phyloP scores from a whole-genome alignment of 2,888 invertebrate genomes.

The Neoitamus cyanurus region DNA sequence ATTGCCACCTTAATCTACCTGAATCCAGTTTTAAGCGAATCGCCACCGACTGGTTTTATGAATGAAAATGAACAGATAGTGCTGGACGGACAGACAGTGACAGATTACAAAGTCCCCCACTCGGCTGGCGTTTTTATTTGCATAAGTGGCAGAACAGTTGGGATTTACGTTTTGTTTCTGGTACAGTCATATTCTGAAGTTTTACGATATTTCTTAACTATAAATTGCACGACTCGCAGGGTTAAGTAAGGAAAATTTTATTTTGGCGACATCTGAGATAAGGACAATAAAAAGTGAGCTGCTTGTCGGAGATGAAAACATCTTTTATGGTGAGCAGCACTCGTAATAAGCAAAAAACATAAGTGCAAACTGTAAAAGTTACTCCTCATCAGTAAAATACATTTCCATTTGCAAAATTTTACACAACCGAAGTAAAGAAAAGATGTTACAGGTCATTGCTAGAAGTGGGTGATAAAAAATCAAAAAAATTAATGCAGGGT shows the following conservation, averaged over 20 bases:
- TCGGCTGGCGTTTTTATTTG: not conserved
- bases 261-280: not conserved
- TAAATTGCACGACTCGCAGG: not conserved
- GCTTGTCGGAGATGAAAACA: too few species aligned
- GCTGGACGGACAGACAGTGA: not conserved
- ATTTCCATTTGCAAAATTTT: too few species aligned
- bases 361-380: too few species aligned
- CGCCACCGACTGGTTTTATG: not conserved
- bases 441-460: too few species aligned
- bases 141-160: not conserved
- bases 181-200: not conserved
- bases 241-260: not conserved
- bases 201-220: not conserved
- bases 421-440: too few species aligned
- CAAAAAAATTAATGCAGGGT: too few species aligned
- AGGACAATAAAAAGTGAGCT: too few species aligned
- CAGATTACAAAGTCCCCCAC: not conserved
- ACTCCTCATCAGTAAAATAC: too few species aligned
- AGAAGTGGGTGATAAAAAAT: too few species aligned
- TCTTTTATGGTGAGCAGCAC: too few species aligned
- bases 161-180: not conserved
- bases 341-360: too few species aligned
- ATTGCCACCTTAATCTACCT: conserved; percentile 26
- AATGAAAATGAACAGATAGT: conserved; percentile 27
- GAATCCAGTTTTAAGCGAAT: conserved; percentile 27